phyloP scores from a whole-genome alignment of 2,113 vertebrate genomes.

The Barbus barbus region DNA sequence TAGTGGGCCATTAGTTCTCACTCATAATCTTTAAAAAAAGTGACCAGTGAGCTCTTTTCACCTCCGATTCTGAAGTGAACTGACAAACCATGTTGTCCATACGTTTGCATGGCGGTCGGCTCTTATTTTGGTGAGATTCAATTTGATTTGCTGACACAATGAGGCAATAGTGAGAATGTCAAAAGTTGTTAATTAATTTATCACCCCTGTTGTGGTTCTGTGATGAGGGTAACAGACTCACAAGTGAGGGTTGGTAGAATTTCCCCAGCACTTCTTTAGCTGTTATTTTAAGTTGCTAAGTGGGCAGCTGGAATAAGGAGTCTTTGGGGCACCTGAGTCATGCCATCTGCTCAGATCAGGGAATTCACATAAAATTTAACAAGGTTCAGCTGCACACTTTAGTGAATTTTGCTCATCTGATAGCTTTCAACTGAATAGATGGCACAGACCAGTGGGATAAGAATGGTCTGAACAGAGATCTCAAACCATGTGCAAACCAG shows the following conservation, averaged over 20 bases:
- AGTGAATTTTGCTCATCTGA: background rate
- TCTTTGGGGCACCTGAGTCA: conserved; percentile 4
- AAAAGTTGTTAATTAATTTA: background rate
- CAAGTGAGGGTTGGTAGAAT: background rate
- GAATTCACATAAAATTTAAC: conserved; percentile 7
- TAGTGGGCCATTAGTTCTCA: no score
- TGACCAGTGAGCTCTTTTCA: background rate
- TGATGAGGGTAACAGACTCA: background rate
- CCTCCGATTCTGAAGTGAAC: background rate
- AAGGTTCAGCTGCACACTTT: conserved; percentile 9
- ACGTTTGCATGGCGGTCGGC: background rate
- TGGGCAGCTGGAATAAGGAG: background rate
- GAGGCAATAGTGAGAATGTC: background rate
- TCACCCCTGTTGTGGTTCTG: background rate
- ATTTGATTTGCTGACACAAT: background rate
- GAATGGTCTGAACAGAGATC: background rate
- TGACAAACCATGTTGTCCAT: background rate
- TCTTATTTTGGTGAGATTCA: background rate
- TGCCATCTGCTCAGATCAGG: conserved; percentile 7
- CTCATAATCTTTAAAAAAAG: background rate
- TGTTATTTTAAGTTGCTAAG: conserved; percentile 3
- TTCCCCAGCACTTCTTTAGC: background rate
- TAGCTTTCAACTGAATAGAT: background rate
- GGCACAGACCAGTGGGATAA: background rate
- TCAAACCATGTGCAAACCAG: background rate